Evolutionary conservation across 2,888 invertebrate genomes (phyloP), one percentile per base, ranked within the genome.

Genomic region (Stramonita haemastoma): DNA sequence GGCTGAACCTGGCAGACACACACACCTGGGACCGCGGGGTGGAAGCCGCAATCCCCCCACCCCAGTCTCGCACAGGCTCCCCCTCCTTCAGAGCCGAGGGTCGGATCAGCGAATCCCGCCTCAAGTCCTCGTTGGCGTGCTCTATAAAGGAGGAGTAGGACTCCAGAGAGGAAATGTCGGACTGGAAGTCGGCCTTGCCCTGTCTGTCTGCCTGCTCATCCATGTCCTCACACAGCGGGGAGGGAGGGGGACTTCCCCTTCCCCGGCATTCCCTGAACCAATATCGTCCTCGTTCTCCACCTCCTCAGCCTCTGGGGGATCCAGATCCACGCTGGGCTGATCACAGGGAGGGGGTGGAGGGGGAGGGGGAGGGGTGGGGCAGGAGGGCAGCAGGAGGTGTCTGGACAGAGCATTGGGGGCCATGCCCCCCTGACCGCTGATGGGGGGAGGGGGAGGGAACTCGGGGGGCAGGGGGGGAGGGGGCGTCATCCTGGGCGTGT

Each of bases 171-270:
- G 84, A 85, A 22, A 56, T 22, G 57, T 85, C 57, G 1, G 57
- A 29, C n/a, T 29, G 56, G 17, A 57, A 26, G 11, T 34, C 83
- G 26, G 26, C n/a, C 57, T 57, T 57, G 29, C 5, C 32, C 70
- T 66, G 66, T 29, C 70, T 86, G 34, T 34, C 32, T 36, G 66
- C 86, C n/a, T 70, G 22, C 60, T 66, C 22, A 8, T 70, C 15
- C 17, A 87, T 87, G 73, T 87, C 87, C 1, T 46, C 73, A 73
- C 87, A 87, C 46, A 87, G 70, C 70, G 17, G 17, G 70, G 87
- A 46, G 73, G 87, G 36, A 87, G 73, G 8, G 73, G 73, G 1
- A 34, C 34, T 0, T 86, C 86, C 22, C 13, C 34, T 34, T 32
- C 17, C 19, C 17, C 5, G 13, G 81, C 26, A 22, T 6, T 46